Evolutionary conservation across 2,797 vertebrate genomes (phyloP), one percentile per base, ranked within the genome.

Genomic region (Enteromius paludinosus): DNA sequence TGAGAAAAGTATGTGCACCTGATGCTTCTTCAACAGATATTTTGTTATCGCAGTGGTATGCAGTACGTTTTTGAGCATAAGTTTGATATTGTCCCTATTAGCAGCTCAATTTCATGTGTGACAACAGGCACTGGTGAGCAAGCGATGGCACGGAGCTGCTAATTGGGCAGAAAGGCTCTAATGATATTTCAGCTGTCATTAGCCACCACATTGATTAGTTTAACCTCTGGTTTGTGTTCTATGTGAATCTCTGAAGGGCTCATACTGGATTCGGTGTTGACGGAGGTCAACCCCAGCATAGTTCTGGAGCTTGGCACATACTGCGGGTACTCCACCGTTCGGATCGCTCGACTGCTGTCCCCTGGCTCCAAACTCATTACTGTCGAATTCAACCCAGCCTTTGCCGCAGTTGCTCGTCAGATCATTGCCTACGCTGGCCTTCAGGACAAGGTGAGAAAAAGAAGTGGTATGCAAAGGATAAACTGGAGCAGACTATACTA

Each of bases 301-400:
- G 80, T 59, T 23, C 85, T 90, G 84, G 89, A 92, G 83, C 87
- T 92, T 20, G 90, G 91, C n/a, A 94, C 96, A 0, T 97, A 97
- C 83, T 96, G 95, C 0, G 96, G 96, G 61, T 96, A 96, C 87
- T 97, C 96, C 0, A 92, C 94, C 0, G 82, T 96, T n/a, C 89
- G 96, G 28, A 96, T 95, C 41, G 93, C 91, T 82, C 93, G 93
- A 45, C 90, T 96, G 0, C 89, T 97, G 83, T 89, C 90, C 1
- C 90, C 93, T 0, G 90, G 92, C 0, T 89, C 92, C 52, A 90
- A 75, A 17, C 89, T 96, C 38, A 87, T 96, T 77, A 95, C 95
- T 0, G 78, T 97, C 5, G 96, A 96, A 87, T 90, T 96, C 85
- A 95, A 96, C 86, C 93, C 95, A 0, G 83, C 88, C 45, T 93